Evolutionary conservation across 2,113 vertebrate species (phyloP).

Genomic region (Myiagra hebetior): DNA sequence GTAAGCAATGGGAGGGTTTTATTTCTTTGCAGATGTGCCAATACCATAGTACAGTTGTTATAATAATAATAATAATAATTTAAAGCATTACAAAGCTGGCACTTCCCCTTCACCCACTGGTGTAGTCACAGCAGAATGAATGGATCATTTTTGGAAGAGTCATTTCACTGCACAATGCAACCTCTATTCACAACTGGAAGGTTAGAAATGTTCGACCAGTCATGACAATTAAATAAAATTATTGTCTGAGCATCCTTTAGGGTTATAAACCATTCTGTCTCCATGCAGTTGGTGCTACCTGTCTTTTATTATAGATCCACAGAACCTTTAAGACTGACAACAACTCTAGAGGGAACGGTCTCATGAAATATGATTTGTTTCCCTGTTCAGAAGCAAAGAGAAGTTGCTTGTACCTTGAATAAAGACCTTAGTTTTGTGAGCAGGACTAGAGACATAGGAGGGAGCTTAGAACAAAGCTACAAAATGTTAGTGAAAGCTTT

Average conservation of each 20-base stretch:
- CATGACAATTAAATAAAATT: constrained; percentile 19
- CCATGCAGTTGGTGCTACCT: background rate
- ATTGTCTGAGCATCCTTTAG: background rate
- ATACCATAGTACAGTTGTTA: background rate
- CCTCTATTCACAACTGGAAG: constrained; percentile 20
- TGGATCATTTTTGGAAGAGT: constrained; percentile 44
- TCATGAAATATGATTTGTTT: background rate
- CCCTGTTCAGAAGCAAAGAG: background rate
- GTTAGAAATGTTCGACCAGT: constrained; percentile 42
- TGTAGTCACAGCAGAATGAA: constrained; percentile 54
- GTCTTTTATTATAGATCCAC: background rate
- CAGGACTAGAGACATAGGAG: background rate
- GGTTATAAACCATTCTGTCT: background rate
- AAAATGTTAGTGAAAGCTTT: background rate
- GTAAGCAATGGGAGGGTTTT: background rate
- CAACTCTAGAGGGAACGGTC: background rate
- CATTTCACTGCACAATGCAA: constrained; percentile 18
- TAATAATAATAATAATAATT: constrained; percentile 30
- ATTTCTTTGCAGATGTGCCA: background rate
- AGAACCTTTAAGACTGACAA: background rate
- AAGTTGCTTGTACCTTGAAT: background rate
- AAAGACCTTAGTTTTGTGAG: background rate
- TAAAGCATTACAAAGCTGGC: constrained; percentile 12
- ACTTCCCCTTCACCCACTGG: constrained; percentile 22
- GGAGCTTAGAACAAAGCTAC: background rate